Evolutionary conservation across 2,888 invertebrate species (phyloP).

Genomic region (Gasteruption jaculator): DNA sequence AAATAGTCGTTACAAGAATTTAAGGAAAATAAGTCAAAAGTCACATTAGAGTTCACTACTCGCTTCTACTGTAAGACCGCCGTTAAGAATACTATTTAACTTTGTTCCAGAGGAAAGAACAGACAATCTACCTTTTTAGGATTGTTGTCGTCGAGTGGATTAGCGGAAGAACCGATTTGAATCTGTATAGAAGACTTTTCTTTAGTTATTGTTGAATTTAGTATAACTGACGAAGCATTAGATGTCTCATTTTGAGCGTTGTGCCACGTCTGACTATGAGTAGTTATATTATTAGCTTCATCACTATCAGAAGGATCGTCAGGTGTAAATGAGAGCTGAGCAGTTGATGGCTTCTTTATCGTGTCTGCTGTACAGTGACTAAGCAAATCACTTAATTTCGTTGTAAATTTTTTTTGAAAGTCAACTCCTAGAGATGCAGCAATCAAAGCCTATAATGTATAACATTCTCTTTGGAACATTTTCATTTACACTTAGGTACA

Average conservation of each 20-base stretch:
- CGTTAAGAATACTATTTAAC: too few species aligned
- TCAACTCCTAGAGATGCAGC: constrained; percentile 45
- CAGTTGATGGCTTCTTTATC: constrained; percentile 39
- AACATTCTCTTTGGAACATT: constrained; percentile 23
- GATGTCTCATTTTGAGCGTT: constrained; percentile 38
- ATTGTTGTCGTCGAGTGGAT: constrained; percentile 44
- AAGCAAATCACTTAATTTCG: constrained; percentile 41
- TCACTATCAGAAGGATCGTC: constrained; percentile 47
- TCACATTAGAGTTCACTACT: constrained; percentile 25
- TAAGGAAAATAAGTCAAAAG: constrained; percentile 20
- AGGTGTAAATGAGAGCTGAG: constrained; percentile 40
- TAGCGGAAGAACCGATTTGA: constrained; percentile 35
- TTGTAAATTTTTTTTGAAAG: constrained; percentile 41
- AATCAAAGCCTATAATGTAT: constrained; percentile 44
- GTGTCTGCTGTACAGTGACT: constrained; percentile 39
- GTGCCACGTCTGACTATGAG: constrained; percentile 40
- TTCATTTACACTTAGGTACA: too few species aligned
- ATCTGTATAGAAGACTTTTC: constrained; percentile 42
- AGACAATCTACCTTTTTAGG: constrained; percentile 45
- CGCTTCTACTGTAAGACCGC: too few species aligned
- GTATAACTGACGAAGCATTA: constrained; percentile 39
- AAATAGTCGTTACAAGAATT: too few species aligned
- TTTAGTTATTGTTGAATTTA: constrained; percentile 40
- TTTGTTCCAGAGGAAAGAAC: too few species aligned
- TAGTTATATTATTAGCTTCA: constrained; percentile 40